Base-by-base conservation (phyloP, 2,797 vertebrate genomes). In the Selene dorsalis region DNA sequence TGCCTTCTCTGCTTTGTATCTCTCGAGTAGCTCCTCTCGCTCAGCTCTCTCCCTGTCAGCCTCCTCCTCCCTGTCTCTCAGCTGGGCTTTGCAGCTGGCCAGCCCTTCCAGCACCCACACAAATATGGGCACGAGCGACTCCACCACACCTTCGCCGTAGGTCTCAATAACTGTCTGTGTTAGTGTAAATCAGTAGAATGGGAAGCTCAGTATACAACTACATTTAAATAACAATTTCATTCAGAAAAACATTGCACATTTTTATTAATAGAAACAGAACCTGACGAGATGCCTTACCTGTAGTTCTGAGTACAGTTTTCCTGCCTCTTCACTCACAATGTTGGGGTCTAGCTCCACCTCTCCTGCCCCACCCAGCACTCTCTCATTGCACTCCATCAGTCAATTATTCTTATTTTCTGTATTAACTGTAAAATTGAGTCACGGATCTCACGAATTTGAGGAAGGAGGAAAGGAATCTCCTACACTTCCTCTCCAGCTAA, bases 311-410 rank as follows among this genome's bases (percentile, higher is more conserved):
- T 95, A 96, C 30, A 96, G 89, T 66, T 95, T 95, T 63, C 95
- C 95, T 1, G 95, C 95, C 69, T 96, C 95, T 73, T 96, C 95
- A 69, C 95, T 96, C 77, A 96, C 95, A 26, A 95, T 95, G 81
- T 95, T 88, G 43, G 94, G 95, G 82, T 96, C 95, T 73, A 93
- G 83, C 52, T 96, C 95, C 83, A 94, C 60, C 73, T 95, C 95
- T 50, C 92, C 95, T 0, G 85, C 60, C 61, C 85, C 93, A 84
- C 93, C 93, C 32, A 95, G 65, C 58, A 93, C 85, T 71, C 84
- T 88, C 83, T 95, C 95, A 48, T 87, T 84, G 84, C 57, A 95
- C 86, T 95, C 95, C 95, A 96, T 95, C 59, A 52, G 56, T 11
- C 32, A 41, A 35, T 43, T 58, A 24, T 66, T 50, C 72, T n/a